A percentile compares a stretch with the other conserved stretches of the same genome.
These are phyloP conservation scores for Lycaon pictus DNA, from an alignment of 2,113 vertebrate species.

Conservation along the genomic window DNA sequence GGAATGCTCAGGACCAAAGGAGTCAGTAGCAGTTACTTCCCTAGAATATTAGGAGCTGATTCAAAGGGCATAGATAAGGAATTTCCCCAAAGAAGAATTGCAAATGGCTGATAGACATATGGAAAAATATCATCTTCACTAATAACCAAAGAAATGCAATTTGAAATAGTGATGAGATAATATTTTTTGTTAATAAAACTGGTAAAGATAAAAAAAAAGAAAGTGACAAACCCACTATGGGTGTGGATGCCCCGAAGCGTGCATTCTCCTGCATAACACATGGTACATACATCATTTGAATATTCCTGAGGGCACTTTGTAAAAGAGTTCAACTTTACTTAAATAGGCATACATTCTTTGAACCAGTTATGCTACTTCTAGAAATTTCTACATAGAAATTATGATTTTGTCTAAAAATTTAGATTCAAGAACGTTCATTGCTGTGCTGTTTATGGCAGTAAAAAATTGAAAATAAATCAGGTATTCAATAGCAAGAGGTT, in stretches of 20 bases:
- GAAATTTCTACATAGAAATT: conserved; percentile 25
- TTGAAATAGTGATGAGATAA: neutral
- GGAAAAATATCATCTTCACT: neutral
- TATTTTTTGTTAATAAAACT: neutral
- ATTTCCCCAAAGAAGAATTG: neutral
- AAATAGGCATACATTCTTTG: neutral
- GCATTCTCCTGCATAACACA: neutral
- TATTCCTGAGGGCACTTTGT: neutral
- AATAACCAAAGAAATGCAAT: neutral
- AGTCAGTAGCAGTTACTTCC: neutral
- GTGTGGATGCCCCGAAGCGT: neutral
- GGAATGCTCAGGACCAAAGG: neutral
- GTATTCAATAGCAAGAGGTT: neutral
- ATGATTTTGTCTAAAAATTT: neutral
- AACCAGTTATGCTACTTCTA: neutral
- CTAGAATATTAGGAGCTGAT: neutral
- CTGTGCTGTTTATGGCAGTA: neutral
- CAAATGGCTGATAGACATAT: neutral
- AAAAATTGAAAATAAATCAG: conserved; percentile 31
- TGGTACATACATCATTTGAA: too few species aligned
- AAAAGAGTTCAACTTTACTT: neutral
- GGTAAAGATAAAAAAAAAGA: neutral
- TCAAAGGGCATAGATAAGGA: neutral
- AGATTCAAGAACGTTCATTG: neutral
- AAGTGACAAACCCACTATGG: neutral